Evolutionary conservation across 2,888 invertebrate species (phyloP), one percentile per base, ranked within the genome.

Genomic region (Drosophila stalkeri): DNA sequence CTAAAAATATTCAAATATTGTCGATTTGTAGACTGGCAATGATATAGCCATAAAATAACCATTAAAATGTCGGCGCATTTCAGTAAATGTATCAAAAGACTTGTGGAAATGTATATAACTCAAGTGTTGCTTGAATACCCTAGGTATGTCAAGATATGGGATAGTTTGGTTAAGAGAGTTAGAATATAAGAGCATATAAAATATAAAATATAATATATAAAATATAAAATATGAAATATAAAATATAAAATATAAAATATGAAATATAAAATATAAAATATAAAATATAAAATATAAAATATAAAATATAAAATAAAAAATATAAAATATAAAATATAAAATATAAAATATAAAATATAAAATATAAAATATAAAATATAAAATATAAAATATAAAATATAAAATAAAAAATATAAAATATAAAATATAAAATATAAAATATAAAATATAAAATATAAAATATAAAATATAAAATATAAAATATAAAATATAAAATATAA

Each of bases 71-170:
- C 23, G 16, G 12, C 56, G 35, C 12, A 41, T 31, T 7, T 31
- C 12, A n/a, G 41, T n/a, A 4, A 27, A 52, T 43, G 44, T 41
- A n/a, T 44, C n/a, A 33, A n/a, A 39, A 51, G 27, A 44, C 39
- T 46, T 61, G 27, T 52, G 55, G 37, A 35, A 35, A 68, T 41
- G 37, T 31, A 60, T 66, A 41, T 35, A 12, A 31, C 59, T 77
- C 74, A 77, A 77, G 78, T 75, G 71, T 43, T 54, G 14, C 18
- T 18, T 14, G 27, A 7, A 44, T 61, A 46, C 72, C 46, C 62
- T 56, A 27, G 4, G 7, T 23, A 27, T 27, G 20, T 4, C 0
- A n/a, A 11, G n/a, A 2, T 16, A 23, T 3, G 16, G 18, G 51
- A 18, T 20, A 8, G 18, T 4, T 51, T 33, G 18, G 6, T 12